Percentiles rank a stretch among this genome's conserved stretches.
These are phyloP conservation scores for Tupaia chinensis DNA, from an alignment of 2,113 vertebrate genomes.

Conservation along the genomic window DNA sequence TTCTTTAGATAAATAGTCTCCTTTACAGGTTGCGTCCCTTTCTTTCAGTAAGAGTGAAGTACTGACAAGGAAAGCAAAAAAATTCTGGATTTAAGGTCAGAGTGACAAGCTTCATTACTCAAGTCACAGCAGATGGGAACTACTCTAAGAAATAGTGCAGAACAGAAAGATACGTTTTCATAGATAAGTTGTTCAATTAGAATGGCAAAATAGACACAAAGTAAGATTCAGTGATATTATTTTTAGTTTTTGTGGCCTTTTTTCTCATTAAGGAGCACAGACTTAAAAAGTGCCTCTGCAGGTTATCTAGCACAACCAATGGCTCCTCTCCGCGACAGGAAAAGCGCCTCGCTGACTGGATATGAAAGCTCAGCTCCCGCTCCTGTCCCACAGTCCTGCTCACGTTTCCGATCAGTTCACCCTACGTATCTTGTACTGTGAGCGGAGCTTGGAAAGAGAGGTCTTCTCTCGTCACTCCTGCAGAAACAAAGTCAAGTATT, in stretches of 20 bases:
- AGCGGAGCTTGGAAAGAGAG: neutral
- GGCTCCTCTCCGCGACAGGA: neutral
- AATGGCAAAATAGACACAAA: constrained; percentile 15
- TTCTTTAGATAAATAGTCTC: constrained; percentile 19
- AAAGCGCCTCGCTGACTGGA: neutral
- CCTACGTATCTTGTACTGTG: neutral
- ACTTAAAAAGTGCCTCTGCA: neutral
- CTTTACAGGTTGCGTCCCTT: constrained; percentile 32
- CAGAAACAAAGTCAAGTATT: constrained; percentile 45
- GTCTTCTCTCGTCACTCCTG: constrained; percentile 14
- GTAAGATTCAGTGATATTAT: neutral
- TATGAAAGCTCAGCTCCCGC: neutral
- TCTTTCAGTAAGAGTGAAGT: neutral
- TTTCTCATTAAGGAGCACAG: constrained; percentile 18
- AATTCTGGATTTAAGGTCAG: constrained; percentile 60
- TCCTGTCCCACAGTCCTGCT: neutral
- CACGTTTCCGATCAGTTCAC: neutral
- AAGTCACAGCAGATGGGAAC: neutral
- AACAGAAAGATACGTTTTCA: neutral
- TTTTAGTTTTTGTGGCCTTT: neutral
- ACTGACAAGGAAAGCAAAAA: neutral
- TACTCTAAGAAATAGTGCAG: neutral
- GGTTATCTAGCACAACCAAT: neutral
- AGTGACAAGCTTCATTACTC: constrained; percentile 29
- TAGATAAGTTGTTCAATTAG: neutral